Conservation (phyloP, 2,113 vertebrate species). For the Cairina moschata region DNA sequence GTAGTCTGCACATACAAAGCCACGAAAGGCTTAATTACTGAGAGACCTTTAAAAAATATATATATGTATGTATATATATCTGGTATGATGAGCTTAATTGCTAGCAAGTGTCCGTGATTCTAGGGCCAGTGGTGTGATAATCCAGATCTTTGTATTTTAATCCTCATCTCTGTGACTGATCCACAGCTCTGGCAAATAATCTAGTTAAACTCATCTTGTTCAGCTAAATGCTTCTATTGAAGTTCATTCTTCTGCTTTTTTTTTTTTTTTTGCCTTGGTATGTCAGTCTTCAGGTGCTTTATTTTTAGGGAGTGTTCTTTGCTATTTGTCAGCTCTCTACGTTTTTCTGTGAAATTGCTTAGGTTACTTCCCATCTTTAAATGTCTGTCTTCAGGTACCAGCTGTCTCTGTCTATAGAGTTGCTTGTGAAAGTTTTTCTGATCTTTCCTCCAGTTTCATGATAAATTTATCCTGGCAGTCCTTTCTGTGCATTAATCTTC, state of each 20-base stretch:
- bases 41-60: not conserved
- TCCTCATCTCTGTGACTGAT: not conserved
- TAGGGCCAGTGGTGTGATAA: not conserved
- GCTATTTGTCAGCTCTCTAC: not conserved
- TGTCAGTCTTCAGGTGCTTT: not conserved
- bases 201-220: not conserved
- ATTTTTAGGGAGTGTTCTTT: not conserved
- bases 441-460: not conserved
- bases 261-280: not conserved
- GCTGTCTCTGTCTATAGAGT: constrained; percentile 27
- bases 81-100: too few relatives aligned
- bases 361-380: not conserved
- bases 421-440: constrained; percentile 26
- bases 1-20: not conserved
- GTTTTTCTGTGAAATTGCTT: not conserved
- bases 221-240: not conserved
- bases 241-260: not conserved
- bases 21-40: accelerated
- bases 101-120: not conserved
- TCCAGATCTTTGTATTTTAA: not conserved
- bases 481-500: constrained; percentile 34
- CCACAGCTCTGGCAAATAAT: accelerated
- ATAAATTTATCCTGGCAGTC: constrained; percentile 31
- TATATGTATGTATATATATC: too few relatives aligned
- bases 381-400: constrained; percentile 6